These are phyloP conservation scores for Polyergus mexicanus DNA, from an alignment of 1,140 invertebrate genomes.

Conservation along the genomic window DNA sequence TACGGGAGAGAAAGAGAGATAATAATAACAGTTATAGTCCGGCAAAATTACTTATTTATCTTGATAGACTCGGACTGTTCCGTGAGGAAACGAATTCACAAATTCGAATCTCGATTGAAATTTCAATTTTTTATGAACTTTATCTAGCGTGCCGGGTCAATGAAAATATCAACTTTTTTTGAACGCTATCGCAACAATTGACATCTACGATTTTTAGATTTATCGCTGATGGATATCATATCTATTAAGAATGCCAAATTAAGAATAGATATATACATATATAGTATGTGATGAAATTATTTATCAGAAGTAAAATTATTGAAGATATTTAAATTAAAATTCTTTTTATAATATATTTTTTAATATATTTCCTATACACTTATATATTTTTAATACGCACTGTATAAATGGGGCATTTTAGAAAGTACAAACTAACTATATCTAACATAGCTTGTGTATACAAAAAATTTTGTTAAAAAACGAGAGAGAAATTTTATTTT, in stretches of 20 bases:
- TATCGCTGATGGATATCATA: not conserved
- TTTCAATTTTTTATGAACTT: constrained; percentile 68
- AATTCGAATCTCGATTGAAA: constrained; percentile 46
- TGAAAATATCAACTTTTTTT: not conserved
- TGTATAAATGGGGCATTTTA: not conserved
- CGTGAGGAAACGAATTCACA: constrained; percentile 14
- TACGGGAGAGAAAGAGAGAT: not conserved
- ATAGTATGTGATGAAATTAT: not conserved
- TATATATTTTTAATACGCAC: too few species aligned
- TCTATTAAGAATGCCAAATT: constrained; percentile 14
- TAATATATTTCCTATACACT: not conserved
- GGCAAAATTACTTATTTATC: constrained; percentile 33
- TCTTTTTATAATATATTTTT: not conserved
- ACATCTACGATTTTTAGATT: not conserved
- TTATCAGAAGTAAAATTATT: not conserved
- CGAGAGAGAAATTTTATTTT: not conserved
- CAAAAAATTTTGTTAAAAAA: not conserved
- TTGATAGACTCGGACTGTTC: not conserved
- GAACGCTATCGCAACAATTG: not conserved
- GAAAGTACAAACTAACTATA: not conserved
- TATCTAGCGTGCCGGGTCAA: not conserved
- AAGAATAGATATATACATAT: not conserved
- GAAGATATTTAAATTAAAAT: not conserved
- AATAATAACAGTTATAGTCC: constrained; percentile 59
- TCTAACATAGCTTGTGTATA: not conserved